phyloP scores from a whole-genome alignment of 2,888 invertebrate genomes.

The Hoplodrina ambigua region DNA sequence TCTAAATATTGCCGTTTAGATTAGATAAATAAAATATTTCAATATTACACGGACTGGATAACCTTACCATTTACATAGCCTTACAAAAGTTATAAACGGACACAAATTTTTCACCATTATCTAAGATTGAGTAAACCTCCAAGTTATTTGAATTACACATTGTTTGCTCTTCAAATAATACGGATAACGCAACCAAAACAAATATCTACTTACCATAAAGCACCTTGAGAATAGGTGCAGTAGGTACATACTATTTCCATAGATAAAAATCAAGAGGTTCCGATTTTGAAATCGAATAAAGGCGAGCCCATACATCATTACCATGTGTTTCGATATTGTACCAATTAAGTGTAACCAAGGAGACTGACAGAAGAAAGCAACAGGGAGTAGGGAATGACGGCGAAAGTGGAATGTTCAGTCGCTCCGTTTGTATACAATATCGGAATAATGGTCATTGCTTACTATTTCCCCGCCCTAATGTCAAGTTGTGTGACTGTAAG shows the following conservation, averaged over 20 bases:
- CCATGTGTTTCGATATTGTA: constrained; percentile 73
- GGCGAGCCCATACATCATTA: constrained; percentile 53
- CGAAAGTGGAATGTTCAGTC: constrained; percentile 78
- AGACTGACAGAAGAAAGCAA: constrained; percentile 85
- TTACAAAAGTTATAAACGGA: constrained; percentile 35
- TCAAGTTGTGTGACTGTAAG: constrained; percentile 68
- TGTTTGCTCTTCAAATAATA: constrained; percentile 45
- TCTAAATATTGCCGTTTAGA: not conserved
- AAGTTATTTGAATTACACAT: constrained; percentile 27
- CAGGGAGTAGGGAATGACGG: constrained; percentile 73
- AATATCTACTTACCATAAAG: constrained; percentile 42
- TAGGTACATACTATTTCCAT: not conserved
- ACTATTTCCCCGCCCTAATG: constrained; percentile 66
- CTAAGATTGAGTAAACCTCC: constrained; percentile 47
- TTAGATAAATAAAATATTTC: not conserved
- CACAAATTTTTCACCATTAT: constrained; percentile 26
- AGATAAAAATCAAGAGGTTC: constrained; percentile 38
- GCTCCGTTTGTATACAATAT: constrained; percentile 74
- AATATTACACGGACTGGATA: not conserved
- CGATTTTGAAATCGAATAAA: constrained; percentile 44
- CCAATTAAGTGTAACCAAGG: constrained; percentile 78
- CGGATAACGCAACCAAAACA: constrained; percentile 28
- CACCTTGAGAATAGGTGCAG: constrained; percentile 29
- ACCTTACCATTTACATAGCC: constrained; percentile 20
- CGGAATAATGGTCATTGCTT: constrained; percentile 69